Evolutionary conservation across 2,888 invertebrate species (phyloP).

Genomic region (Synergus gifuensis): DNA sequence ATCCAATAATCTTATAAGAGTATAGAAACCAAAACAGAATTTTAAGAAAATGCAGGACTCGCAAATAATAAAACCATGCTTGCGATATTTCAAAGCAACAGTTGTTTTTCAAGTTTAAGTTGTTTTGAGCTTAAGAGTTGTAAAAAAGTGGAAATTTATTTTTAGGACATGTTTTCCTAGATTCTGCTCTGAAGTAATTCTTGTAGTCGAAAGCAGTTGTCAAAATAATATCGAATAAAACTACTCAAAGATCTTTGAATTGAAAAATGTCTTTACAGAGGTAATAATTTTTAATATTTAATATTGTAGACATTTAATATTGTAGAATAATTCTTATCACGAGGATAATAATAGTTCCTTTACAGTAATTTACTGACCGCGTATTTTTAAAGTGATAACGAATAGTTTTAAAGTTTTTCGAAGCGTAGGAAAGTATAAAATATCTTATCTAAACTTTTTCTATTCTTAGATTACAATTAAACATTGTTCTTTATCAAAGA

Average conservation of each 20-base stretch:
- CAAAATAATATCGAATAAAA: too few species aligned
- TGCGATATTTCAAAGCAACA: background rate
- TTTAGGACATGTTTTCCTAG: background rate
- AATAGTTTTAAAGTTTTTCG: background rate
- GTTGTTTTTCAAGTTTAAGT: background rate
- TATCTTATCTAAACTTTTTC: background rate
- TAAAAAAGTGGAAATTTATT: background rate
- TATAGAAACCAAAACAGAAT: background rate
- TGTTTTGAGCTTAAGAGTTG: background rate
- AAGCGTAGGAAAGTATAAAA: background rate
- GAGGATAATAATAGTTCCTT: background rate
- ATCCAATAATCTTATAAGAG: background rate
- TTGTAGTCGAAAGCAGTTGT: too few species aligned
- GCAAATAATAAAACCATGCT: background rate
- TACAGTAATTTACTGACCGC: background rate
- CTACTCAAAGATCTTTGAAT: background rate
- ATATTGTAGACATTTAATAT: too few species aligned
- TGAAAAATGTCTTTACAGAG: background rate
- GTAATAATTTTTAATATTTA: too few species aligned
- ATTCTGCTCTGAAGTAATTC: too few species aligned
- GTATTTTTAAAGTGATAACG: background rate
- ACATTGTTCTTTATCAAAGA: too few species aligned
- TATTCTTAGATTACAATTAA: background rate
- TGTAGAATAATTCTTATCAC: constrained; percentile 12
- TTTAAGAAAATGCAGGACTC: background rate